Base-by-base conservation (phyloP, 2,888 invertebrate species). In the Volucella inanis region DNA sequence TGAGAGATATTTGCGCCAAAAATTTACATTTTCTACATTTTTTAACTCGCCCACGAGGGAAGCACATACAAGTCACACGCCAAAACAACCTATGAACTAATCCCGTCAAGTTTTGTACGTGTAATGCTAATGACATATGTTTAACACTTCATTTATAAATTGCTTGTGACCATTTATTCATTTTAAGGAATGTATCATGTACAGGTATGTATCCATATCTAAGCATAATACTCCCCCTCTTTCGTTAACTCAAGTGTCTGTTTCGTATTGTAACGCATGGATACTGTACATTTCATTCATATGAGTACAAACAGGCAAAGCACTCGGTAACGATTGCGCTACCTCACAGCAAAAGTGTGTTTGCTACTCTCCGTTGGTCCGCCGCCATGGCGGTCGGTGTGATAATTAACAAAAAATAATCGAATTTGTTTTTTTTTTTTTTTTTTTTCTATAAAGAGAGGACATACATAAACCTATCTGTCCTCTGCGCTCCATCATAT, bases 91-190 rank as follows among this genome's bases (percentile, higher is more conserved):
- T 31, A 31, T 31, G 6, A 31, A 31, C 31, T 31, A 31, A 6
- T 31, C 6, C 31, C 31, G 31, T 31, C 6, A 4, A 31, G 31
- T 31, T 0, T 31, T 6, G 31, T 31, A 31, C 31, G 6, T 31
- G 6, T 31, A 31, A 31, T 31, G 31, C 31, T 31, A 81, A 75
- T 76, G 81, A 74, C 82, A 74, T 86, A 74, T 75, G 78, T 82
- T 86, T 86, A 86, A 70, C 86, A 86, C 86, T 77, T 86, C 86
- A 86, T 86, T 85, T 86, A 74, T 86, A 78, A 57, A 38, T 55
- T 72, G 82, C 82, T 86, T 86, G 81, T 86, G 78, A 81, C 86
- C 82, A 86, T 82, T 86, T 78, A 47, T 74, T 45, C 64, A 22
- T 4, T 22, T 4, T 22, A 22, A 22, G 22, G 4, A 1, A 22